Evolutionary conservation across 2,113 vertebrate genomes (phyloP), one percentile per base, ranked within the genome.

Genomic region (Menidia beryllina): DNA sequence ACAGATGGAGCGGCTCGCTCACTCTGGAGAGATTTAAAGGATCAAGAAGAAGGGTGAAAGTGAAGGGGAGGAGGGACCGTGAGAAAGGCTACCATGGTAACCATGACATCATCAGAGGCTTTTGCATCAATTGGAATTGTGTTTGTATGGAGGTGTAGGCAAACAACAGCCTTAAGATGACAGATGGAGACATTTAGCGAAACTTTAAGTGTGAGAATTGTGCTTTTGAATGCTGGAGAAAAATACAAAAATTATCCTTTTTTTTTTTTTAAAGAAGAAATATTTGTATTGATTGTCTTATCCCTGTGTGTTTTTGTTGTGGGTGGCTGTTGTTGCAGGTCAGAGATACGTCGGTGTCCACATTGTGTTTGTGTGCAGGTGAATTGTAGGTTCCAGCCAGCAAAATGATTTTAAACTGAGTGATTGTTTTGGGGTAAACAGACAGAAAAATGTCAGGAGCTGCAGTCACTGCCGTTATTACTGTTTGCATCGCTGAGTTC

Each of bases 71-170:
- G 66, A 53, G 57, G 54, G 71, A 66, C 76, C 76, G 77, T 90
- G 88, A 89, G 83, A 91, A 85, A 75, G 48, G 90, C 91, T 91
- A 50, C 91, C 73, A 91, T 88, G 89, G 91, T 47, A 81, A 93
- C 85, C 26, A 19, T 88, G 88, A 89, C 87, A 86, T 92, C 88
- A 91, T 57, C 34, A 7, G 20, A 83, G 83, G 59, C 65, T 75
- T 72, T 69, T 56, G 64, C 69, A 76, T 88, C 65, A 74, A 82
- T 67, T 69, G 65, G 57, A 81, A 75, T 88, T 91, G 83, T 84
- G 82, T 85, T 86, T 88, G 68, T 71, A 69, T 58, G 58, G 53
- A 81, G 51, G 71, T 82, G 63, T 82, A 69, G 47, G 73, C 72
- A 77, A 81, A 84, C 47, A 75, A 57, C 38, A 23, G 53, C 67